Base-by-base conservation (phyloP, 2,888 invertebrate genomes). In the Lottia gigantea region DNA sequence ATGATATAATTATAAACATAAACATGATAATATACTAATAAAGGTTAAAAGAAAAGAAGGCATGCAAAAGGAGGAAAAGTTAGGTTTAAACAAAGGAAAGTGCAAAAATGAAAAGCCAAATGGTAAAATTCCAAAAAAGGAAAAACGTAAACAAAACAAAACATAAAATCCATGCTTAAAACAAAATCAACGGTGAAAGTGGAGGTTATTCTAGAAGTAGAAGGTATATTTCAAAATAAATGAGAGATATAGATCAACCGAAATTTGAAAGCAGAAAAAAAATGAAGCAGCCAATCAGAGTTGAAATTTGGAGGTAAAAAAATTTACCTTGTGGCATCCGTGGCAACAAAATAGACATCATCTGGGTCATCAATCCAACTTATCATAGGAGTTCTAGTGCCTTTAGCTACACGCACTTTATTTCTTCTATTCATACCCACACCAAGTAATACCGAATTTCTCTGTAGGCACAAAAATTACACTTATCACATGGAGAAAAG, bases 301-400 rank as follows among this genome's bases (percentile, higher is more conserved):
- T 49, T 14, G 49, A 47, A 66, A 19, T 26, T 26, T 25, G 45
- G 16, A 25, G 40, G 40, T 7, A n/a, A 16, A 65, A 40, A 11
- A 45, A 46, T 93, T 91, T 90, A 96, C 97, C 95, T 97, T 90
- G 95, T 95, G 82, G 92, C 92, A 83, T 95, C 95, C 64, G 95
- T 95, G 83, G 96, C 96, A 88, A 95, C 92, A 91, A 96, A 97
- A 91, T 95, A 97, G 78, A 97, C 94, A 91, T 98, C 97, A 88
- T 98, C 97, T 26, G 97, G 97, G 71, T 97, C 97, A 90, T 98
- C 97, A 94, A 96, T 96, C 96, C 96, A 97, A 87, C 96, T 96
- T 88, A 97, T 95, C 83, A 96, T 95, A 90, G 95, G 96, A 86
- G 96, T 95, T 71, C 87, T 85, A 75, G 87, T 84, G 47, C 93